These are phyloP conservation scores for Embidobia sp. DNA, from an alignment of 2,888 invertebrate genomes.

Conservation along the genomic window DNA sequence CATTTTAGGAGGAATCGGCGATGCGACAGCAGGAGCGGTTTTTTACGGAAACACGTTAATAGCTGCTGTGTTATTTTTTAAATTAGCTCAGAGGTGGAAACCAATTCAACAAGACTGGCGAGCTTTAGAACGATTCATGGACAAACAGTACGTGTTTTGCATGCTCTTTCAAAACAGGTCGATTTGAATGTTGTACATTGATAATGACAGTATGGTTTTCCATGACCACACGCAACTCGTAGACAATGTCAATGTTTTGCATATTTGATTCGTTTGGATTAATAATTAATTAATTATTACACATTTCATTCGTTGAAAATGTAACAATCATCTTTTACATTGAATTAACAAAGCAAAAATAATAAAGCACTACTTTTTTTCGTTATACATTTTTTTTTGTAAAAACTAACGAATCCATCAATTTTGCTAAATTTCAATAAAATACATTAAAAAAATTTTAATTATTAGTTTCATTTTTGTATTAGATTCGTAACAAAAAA, in stretches of 20 bases:
- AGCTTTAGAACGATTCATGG: constrained; percentile 75
- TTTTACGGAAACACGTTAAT: constrained; percentile 79
- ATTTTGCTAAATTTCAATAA: too few relatives aligned
- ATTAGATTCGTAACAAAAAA: too few relatives aligned
- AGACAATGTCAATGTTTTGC: constrained; percentile 32
- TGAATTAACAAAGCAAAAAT: too few relatives aligned
- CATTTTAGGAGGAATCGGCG: constrained; percentile 74
- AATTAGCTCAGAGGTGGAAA: constrained; percentile 77
- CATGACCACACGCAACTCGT: constrained; percentile 26
- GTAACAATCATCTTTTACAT: too few relatives aligned
- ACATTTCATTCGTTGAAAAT: too few relatives aligned
- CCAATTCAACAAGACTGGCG: constrained; percentile 76
- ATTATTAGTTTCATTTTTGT: too few relatives aligned
- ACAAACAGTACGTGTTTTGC: constrained; percentile 72
- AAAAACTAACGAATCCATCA: too few relatives aligned
- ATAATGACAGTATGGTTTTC: constrained; percentile 28
- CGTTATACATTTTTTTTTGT: too few relatives aligned
- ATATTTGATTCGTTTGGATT: constrained; percentile 30
- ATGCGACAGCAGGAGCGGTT: constrained; percentile 78
- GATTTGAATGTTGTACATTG: constrained; percentile 32
- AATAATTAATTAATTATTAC: too few relatives aligned
- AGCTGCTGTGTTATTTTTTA: constrained; percentile 74
- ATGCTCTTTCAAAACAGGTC: constrained; percentile 55
- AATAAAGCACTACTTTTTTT: too few relatives aligned
- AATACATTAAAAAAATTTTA: too few relatives aligned